Conservation (phyloP, 2,113 vertebrate species). For the Sander vitreus region DNA sequence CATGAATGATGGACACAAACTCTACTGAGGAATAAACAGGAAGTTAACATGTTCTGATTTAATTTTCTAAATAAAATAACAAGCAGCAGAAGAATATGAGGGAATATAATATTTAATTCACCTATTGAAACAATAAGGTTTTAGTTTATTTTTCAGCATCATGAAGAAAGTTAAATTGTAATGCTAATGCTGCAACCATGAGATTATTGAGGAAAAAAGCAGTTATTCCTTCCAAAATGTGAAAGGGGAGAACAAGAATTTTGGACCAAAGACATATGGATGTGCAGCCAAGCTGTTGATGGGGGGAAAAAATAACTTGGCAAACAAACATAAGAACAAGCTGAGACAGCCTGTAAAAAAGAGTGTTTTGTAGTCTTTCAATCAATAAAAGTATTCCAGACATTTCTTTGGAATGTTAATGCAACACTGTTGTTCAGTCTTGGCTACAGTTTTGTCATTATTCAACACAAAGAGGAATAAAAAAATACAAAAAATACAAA, state of each 20-base stretch:
- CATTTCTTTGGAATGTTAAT: constrained; percentile 21
- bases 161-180: neutral
- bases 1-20: too few relatives aligned
- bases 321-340: neutral
- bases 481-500: neutral
- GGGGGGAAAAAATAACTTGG: neutral
- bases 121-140: too few relatives aligned
- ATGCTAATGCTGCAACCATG: constrained; percentile 20
- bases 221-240: neutral
- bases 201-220: constrained; percentile 13
- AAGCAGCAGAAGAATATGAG: too few relatives aligned
- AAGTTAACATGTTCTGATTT: too few relatives aligned
- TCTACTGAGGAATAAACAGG: too few relatives aligned
- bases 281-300: neutral
- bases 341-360: constrained; percentile 7
- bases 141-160: constrained; percentile 3
- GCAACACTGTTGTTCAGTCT: neutral
- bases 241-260: neutral
- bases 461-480: constrained; percentile 24
- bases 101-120: too few relatives aligned
- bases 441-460: constrained; percentile 14
- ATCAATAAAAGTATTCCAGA: constrained; percentile 29
- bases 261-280: neutral
- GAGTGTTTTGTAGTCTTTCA: constrained; percentile 22
- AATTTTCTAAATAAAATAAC: too few relatives aligned